Conservation (phyloP, 2,797 vertebrate genomes). For the Gouania willdenowi region DNA sequence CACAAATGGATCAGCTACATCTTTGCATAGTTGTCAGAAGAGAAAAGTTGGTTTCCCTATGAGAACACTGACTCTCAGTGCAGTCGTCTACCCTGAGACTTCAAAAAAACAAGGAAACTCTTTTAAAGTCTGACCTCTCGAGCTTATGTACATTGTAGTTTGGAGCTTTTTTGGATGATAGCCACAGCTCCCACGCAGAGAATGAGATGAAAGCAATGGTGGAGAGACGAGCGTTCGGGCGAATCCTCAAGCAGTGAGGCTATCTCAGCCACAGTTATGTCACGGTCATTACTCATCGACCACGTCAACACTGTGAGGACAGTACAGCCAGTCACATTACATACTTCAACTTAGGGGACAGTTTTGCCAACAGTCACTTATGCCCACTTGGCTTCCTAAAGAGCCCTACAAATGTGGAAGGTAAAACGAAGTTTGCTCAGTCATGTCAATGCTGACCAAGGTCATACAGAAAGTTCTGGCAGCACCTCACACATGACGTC, state of each 20-base stretch:
- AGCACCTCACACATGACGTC: conserved; percentile 16
- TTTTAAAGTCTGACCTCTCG: conserved; percentile 14
- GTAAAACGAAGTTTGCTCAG: conserved; percentile 35
- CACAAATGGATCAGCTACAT: conserved; percentile 29
- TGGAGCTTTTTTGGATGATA: conserved; percentile 16
- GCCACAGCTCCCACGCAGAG: conserved; percentile 8
- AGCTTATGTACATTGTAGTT: conserved; percentile 23
- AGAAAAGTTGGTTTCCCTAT: conserved; percentile 25
- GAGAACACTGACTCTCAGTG: conserved; percentile 18
- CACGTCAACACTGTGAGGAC: conserved; percentile 13
- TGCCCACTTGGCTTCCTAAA: conserved; percentile 44
- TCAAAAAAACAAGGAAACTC: conserved; percentile 5
- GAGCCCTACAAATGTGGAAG: conserved; percentile 39
- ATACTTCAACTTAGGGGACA: conserved; percentile 44
- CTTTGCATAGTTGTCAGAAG: conserved; percentile 40
- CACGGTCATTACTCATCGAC: conserved; percentile 33
- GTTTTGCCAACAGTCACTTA: conserved; percentile 58
- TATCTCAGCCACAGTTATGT: conserved; percentile 29
- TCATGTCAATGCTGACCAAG: conserved; percentile 49
- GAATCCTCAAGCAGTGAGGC: conserved; percentile 22
- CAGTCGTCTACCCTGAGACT: conserved; percentile 10
- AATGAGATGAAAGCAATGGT: conserved; percentile 30
- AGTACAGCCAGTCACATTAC: conserved; percentile 36
- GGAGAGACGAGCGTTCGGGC: conserved; percentile 16
- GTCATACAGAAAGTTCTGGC: conserved; percentile 53